These are phyloP conservation scores for Diabrotica undecimpunctata DNA, from an alignment of 1,140 invertebrate species.

Conservation along the genomic window DNA sequence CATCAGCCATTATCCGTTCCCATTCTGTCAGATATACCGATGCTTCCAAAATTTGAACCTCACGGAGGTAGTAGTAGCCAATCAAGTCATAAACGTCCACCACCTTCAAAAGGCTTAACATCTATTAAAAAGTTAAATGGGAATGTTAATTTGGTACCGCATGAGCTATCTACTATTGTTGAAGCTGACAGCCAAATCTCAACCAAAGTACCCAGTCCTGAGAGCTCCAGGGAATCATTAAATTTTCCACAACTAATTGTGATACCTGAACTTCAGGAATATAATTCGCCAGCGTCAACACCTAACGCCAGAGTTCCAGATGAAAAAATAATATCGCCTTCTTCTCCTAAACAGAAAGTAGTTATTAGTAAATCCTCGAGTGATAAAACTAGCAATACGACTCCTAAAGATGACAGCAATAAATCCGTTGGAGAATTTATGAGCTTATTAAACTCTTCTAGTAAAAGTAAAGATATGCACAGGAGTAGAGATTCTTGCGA, in stretches of 20 bases:
- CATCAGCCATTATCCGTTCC: conserved; percentile 23
- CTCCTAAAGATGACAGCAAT: no score
- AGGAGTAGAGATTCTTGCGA: neutral
- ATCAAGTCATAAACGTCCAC: conserved; percentile 35
- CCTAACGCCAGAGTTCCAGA: conserved; percentile 7
- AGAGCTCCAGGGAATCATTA: conserved; percentile 18
- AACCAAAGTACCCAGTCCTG: conserved; percentile 26
- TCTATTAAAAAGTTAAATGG: conserved; percentile 38
- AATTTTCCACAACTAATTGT: conserved; percentile 1
- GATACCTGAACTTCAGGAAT: neutral
- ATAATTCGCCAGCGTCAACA: conserved; percentile 6
- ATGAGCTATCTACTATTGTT: conserved; percentile 63
- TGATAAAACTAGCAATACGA: neutral
- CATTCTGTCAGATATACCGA: conserved; percentile 38
- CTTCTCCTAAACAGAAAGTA: neutral
- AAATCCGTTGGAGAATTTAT: no score
- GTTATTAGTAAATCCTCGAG: neutral
- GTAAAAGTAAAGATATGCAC: neutral
- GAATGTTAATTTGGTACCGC: conserved; percentile 49
- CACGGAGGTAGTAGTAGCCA: conserved; percentile 5
- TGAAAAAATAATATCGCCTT: neutral
- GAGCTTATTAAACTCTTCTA: neutral
- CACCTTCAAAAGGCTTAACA: conserved; percentile 35
- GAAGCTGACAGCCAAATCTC: conserved; percentile 49
- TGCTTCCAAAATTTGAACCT: conserved; percentile 37